A percentile compares a stretch with the other conserved stretches of the same genome.
phyloP scores from a whole-genome alignment of 2,113 vertebrate genomes.

The Tychaedon coryphoeus region DNA sequence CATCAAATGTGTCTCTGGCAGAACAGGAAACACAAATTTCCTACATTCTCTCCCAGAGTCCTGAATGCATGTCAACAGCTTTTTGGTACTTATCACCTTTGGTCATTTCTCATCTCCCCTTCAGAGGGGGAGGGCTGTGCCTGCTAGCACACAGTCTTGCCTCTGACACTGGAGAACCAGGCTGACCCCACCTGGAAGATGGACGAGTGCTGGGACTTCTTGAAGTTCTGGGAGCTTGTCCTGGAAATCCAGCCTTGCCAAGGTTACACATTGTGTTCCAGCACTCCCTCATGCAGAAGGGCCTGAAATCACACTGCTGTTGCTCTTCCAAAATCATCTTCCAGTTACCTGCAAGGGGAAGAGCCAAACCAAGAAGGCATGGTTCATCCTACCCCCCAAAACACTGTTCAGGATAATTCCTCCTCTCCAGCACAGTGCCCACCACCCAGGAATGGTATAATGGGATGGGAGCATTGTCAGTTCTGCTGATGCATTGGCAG shows the following conservation, averaged over 20 bases:
- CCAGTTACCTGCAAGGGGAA: neutral
- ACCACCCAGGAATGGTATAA: neutral
- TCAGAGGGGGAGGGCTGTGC: neutral
- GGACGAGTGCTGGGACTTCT: neutral
- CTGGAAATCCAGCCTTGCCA: neutral
- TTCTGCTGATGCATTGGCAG: neutral
- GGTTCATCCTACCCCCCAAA: neutral
- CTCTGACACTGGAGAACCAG: neutral
- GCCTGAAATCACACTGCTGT: neutral
- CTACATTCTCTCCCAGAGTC: neutral
- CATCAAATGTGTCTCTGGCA: neutral
- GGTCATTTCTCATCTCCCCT: neutral
- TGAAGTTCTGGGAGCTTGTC: neutral
- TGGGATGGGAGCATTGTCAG: rapidly evolving
- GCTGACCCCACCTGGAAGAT: neutral
- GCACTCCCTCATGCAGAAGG: neutral
- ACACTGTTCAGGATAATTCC: neutral
- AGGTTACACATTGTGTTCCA: neutral
- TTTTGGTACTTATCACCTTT: neutral
- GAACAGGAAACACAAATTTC: constrained; percentile 35
- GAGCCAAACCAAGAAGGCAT: neutral
- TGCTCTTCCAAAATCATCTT: neutral
- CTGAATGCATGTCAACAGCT: constrained; percentile 14
- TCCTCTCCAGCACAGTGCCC: neutral
- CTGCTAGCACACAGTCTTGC: neutral